Evolutionary conservation across 2,113 vertebrate genomes (phyloP).

Genomic region (Neotragus pygmaeus): DNA sequence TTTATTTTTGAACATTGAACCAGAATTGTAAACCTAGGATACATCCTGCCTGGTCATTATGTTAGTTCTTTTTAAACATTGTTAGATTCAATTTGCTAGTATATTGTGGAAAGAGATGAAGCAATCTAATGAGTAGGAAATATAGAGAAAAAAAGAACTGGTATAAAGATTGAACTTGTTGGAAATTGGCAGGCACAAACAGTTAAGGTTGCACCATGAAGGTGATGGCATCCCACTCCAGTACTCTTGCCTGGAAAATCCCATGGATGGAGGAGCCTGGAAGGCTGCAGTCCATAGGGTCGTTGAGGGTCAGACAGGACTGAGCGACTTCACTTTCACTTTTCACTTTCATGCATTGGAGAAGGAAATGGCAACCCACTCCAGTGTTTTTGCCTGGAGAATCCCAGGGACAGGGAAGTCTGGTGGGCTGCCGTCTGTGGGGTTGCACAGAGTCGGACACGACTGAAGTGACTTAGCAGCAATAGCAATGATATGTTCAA

Average conservation of each 20-base stretch:
- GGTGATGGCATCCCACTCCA: no score
- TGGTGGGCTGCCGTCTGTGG: no score
- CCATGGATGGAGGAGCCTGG: no score
- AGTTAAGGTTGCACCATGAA: neutral
- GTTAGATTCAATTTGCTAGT: neutral
- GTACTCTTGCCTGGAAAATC: no score
- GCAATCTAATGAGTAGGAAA: neutral
- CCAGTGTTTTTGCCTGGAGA: no score
- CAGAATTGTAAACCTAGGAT: neutral
- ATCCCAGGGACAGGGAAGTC: no score
- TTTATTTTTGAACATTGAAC: neutral
- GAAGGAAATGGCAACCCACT: no score
- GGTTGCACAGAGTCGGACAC: no score
- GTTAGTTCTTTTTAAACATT: neutral
- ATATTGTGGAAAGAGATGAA: neutral
- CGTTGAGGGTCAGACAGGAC: accelerated
- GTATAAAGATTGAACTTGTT: neutral
- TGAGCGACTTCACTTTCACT: no score
- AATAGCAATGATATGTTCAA: neutral
- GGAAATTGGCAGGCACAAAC: neutral
- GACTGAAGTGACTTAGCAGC: no score
- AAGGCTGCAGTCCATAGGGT: no score
- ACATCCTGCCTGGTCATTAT: neutral
- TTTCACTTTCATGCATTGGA: no score
- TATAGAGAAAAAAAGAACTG: neutral